phyloP scores from a whole-genome alignment of 37 sponge, comb jelly and placozoan species.

The Eunapius fragilis region DNA sequence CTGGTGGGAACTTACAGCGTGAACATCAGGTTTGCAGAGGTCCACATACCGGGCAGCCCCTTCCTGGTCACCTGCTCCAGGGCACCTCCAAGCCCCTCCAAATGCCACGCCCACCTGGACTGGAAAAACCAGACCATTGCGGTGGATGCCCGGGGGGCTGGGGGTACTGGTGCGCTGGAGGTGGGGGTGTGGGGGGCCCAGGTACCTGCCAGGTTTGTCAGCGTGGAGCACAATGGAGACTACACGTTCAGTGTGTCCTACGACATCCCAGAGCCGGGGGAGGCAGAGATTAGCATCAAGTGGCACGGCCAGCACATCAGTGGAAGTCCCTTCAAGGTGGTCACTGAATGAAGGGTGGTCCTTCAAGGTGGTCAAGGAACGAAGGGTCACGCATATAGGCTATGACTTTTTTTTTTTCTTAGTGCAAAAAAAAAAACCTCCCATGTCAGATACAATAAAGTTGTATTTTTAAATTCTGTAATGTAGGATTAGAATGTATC shows the following conservation, averaged over 20 bases:
- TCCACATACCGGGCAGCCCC: constrained; percentile 72
- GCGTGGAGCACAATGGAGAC: constrained; percentile 89
- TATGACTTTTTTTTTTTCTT: no score
- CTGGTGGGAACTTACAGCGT: constrained; percentile 73
- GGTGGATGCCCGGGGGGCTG: constrained; percentile 81
- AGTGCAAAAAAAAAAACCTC: no score
- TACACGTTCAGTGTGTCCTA: constrained; percentile 86
- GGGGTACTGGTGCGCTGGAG: constrained; percentile 88
- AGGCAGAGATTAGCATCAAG: constrained; percentile 71
- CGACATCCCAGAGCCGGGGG: constrained; percentile 72
- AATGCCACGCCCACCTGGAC: constrained; percentile 61
- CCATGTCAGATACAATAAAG: no score
- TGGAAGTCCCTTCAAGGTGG: constrained; percentile 84
- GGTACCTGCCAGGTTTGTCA: constrained; percentile 80
- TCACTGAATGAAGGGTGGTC: no score
- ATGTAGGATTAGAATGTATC: no score
- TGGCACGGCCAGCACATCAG: constrained; percentile 89
- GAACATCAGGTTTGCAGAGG: constrained; percentile 74
- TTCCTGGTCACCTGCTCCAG: constrained; percentile 75
- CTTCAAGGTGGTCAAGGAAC: no score
- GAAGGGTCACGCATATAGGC: no score
- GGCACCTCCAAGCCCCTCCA: constrained; percentile 79
- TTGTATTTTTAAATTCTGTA: no score
- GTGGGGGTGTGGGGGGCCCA: constrained; percentile 81
- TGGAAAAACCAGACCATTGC: constrained; percentile 60